Evolutionary conservation across 64 coral and sea anemone genomes (phyloP), one percentile per base, ranked within the genome.

Genomic region (Hydrozoanthus tunicans): DNA sequence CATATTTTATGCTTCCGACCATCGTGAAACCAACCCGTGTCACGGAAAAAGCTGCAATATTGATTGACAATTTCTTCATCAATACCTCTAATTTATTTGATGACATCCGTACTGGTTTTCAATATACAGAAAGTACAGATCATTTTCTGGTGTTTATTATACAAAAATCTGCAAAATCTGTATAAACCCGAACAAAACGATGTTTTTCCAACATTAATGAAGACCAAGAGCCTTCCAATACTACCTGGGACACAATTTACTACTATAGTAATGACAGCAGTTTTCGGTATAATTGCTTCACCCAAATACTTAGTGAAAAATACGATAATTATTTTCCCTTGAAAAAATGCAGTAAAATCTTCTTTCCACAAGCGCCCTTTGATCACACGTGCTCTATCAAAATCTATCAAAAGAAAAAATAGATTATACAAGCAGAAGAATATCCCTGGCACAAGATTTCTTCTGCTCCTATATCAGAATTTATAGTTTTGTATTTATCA

Each of bases 1-100:
- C 81, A 51, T 72, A 86, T 92, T 67, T 60, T 85, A 59, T 85
- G 69, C 24, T 84, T 54, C 81, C 91, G n/a, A 56, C 79, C 25
- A 86, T 92, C 23, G 85, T 83, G 73, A 93, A 93, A 77, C 91
- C 82, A 62, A 79, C 81, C 65, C 72, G 73, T 86, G 77, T 93
- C 70, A 93, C 72, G 20, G 65, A 78, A 79, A 72, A 77, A 56
- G 24, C 75, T 73, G 51, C 62, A 76, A 94, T 86, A 10, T 14
- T 77, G 8, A 77, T 77, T 77, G 73, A 77, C 51, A 54, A 77
- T 54, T 53, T 77, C 73, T 77, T 77, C 12, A 77, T 77, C 73
- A 77, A 77, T 14, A 77, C 73, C 4, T 77, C 73, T 11, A 70
- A 51, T 20, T 54, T 69, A 27, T 6, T 70, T 54, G 62, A 86